Conservation (phyloP, 2,888 invertebrate genomes). For the Notocelia uddmanniana region DNA sequence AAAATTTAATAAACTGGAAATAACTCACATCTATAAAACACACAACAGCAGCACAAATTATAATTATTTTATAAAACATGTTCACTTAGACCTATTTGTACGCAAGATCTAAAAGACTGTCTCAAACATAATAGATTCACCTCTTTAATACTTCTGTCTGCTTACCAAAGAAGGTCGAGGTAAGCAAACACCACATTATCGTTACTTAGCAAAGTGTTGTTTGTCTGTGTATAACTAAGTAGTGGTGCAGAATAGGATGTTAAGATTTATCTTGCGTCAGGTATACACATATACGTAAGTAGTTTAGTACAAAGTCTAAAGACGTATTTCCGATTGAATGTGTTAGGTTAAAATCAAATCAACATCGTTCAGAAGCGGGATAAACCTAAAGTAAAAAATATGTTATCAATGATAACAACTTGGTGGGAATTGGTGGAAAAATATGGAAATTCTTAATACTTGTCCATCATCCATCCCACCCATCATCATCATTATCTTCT, state of each 20-base stretch:
- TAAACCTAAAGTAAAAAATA: too few relatives aligned
- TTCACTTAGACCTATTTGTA: not conserved
- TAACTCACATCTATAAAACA: constrained; percentile 58
- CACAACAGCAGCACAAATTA: constrained; percentile 54
- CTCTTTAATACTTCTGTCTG: constrained; percentile 37
- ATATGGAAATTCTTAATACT: too few relatives aligned
- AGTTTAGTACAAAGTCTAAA: not conserved
- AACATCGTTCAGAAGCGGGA: not conserved
- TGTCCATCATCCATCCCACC: too few relatives aligned
- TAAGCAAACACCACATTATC: constrained; percentile 34
- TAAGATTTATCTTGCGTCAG: constrained; percentile 3
- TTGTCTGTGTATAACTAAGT: constrained; percentile 40
- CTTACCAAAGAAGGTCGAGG: constrained; percentile 11
- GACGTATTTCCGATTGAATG: not conserved
- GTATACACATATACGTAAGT: not conserved
- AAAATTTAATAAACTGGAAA: constrained; percentile 13
- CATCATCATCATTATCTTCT: too few relatives aligned
- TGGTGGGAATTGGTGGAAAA: too few relatives aligned
- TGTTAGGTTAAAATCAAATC: not conserved
- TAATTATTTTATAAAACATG: constrained; percentile 46
- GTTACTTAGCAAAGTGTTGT: constrained; percentile 43
- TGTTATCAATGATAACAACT: too few relatives aligned
- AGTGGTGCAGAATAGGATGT: constrained; percentile 15
- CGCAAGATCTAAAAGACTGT: constrained; percentile 28
- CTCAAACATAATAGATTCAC: constrained; percentile 16